Evolutionary conservation across 2,888 invertebrate genomes (phyloP).

Genomic region (Drosophila anomalata): DNA sequence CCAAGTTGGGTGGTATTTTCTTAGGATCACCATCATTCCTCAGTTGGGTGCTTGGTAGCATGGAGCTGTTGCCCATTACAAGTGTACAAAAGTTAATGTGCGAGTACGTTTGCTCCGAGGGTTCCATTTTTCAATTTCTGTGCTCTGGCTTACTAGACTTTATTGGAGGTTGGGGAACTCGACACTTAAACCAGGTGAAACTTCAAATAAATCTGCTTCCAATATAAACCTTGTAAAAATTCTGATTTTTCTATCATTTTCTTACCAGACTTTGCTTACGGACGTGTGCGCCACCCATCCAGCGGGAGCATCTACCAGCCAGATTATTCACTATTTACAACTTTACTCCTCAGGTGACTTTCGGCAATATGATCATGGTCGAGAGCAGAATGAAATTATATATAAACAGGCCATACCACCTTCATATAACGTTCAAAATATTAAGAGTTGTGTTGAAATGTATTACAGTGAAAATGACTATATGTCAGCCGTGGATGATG

Average conservation of each 20-base stretch:
- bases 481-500: slow-evolving; percentile 86
- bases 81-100: slow-evolving; percentile 76
- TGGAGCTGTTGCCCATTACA: slow-evolving; percentile 87
- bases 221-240: not conserved
- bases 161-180: slow-evolving; percentile 81
- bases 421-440: slow-evolving; percentile 85
- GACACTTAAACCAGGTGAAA: slow-evolving; percentile 80
- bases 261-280: slow-evolving; percentile 87
- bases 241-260: not conserved
- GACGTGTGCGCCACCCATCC: slow-evolving; percentile 88
- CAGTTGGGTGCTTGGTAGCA: slow-evolving; percentile 76
- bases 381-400: slow-evolving; percentile 84
- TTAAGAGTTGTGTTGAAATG: slow-evolving; percentile 87
- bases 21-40: slow-evolving; percentile 77
- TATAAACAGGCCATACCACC: slow-evolving; percentile 86
- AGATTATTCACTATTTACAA: slow-evolving; percentile 90
- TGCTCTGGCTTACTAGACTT: slow-evolving; percentile 79
- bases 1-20: slow-evolving; percentile 83
- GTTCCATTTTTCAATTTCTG: slow-evolving; percentile 74
- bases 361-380: slow-evolving; percentile 86
- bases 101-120: slow-evolving; percentile 86
- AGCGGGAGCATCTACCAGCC: slow-evolving; percentile 88
- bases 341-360: slow-evolving; percentile 85
- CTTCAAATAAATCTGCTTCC: slow-evolving; percentile 59
- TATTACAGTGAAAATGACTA: slow-evolving; percentile 89